phyloP scores from a whole-genome alignment of 2,888 invertebrate genomes.

The Rhamnusium bicolor region DNA sequence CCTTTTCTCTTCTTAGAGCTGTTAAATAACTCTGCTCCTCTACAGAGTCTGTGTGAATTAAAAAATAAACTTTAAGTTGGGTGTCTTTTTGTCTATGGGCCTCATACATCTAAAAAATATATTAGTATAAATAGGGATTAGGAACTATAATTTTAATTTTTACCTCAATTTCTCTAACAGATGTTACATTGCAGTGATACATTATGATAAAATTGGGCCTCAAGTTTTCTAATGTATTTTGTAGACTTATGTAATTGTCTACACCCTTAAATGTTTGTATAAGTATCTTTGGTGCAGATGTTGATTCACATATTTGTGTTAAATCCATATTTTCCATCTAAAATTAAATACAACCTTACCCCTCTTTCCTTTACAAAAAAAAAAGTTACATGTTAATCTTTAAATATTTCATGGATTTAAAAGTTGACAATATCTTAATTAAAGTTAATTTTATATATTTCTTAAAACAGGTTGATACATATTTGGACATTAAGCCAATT shows the following conservation, averaged over 20 bases:
- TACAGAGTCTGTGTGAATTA: conserved; percentile 92
- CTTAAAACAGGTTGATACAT: no score
- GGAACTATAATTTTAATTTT: conserved; percentile 3
- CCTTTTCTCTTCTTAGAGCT: conserved; percentile 90
- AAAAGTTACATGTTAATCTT: no score
- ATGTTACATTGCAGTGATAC: conserved; percentile 91
- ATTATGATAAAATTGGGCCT: conserved; percentile 89
- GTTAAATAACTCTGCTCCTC: conserved; percentile 98
- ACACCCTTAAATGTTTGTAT: conserved; percentile 86
- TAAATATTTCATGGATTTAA: not conserved
- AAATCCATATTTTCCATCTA: conserved; percentile 81
- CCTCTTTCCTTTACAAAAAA: not conserved
- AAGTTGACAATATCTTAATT: not conserved
- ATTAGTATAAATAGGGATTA: conserved; percentile 4
- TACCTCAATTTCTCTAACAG: conserved; percentile 92
- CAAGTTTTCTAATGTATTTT: conserved; percentile 78
- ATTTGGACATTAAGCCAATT: no score
- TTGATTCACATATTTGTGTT: conserved; percentile 74
- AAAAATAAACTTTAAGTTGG: conserved; percentile 85
- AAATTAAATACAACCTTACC: conserved; percentile 36
- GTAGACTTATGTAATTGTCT: conserved; percentile 82
- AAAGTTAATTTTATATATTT: no score
- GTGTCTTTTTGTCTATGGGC: conserved; percentile 74
- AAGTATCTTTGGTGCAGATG: conserved; percentile 78
- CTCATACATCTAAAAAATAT: conserved; percentile 78